Percentiles rank a stretch among this genome's conserved stretches.
These are phyloP conservation scores for Clarias fuscus DNA, from an alignment of 2,797 vertebrate species.

Conservation along the genomic window DNA sequence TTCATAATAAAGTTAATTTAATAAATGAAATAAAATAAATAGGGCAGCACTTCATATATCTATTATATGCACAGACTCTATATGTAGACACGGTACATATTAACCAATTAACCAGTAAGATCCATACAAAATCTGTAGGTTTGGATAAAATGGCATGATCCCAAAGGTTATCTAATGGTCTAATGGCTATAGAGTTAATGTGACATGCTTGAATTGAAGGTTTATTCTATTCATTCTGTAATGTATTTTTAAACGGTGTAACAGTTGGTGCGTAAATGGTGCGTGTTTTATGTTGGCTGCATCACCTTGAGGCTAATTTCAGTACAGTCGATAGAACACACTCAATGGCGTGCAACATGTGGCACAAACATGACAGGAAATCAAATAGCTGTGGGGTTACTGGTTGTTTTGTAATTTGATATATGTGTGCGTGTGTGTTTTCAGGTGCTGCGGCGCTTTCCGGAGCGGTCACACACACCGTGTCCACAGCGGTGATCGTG, in stretches of 20 bases:
- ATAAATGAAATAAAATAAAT: background rate
- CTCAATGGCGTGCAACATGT: background rate
- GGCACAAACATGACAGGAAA: background rate
- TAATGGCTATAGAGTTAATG: background rate
- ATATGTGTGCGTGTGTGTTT: conserved; percentile 27
- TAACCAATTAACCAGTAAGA: background rate
- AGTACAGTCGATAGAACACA: background rate
- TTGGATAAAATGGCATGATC: background rate
- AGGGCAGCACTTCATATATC: background rate
- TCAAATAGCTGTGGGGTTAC: conserved; percentile 13
- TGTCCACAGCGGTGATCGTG: conserved; percentile 96
- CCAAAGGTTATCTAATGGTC: background rate
- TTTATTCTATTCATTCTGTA: background rate
- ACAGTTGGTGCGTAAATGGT: background rate
- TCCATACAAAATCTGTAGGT: background rate
- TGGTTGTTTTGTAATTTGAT: conserved; percentile 42
- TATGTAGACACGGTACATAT: background rate
- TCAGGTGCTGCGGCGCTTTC: conserved; percentile 92
- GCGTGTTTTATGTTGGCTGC: background rate
- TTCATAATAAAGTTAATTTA: background rate
- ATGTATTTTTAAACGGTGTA: background rate
- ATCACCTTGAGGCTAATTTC: background rate
- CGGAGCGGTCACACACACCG: conserved; percentile 96
- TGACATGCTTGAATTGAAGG: background rate
- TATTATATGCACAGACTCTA: no score